A percentile compares a stretch with the other conserved stretches of the same genome.
phyloP scores from a whole-genome alignment of 2,797 vertebrate species.

The Sardinella longiceps region DNA sequence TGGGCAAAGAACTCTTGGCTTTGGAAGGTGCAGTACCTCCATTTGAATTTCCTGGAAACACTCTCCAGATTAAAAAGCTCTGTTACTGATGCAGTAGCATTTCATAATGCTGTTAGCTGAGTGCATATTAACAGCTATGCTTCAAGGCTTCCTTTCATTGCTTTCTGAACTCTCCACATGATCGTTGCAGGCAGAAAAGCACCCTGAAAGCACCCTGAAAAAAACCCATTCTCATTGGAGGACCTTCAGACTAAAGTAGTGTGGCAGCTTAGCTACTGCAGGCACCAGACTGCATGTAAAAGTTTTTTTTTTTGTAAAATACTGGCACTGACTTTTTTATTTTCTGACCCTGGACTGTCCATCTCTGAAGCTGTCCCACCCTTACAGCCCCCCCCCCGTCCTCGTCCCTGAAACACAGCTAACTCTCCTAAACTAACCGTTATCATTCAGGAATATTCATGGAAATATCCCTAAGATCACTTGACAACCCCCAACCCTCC shows the following conservation, averaged over 20 bases:
- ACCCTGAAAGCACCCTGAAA: neutral
- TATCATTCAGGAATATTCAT: constrained; percentile 54
- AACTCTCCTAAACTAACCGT: constrained; percentile 29
- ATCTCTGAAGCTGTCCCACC: neutral
- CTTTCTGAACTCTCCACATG: neutral
- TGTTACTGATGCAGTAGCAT: neutral
- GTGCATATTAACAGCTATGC: too few species aligned
- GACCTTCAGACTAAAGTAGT: neutral
- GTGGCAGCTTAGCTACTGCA: neutral
- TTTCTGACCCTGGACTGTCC: neutral
- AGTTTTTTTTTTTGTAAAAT: neutral
- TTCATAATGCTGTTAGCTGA: neutral
- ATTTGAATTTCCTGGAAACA: neutral
- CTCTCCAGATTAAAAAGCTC: neutral
- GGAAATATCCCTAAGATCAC: constrained; percentile 4
- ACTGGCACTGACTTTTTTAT: neutral
- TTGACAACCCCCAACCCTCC: constrained; percentile 2
- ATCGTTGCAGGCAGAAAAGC: neutral
- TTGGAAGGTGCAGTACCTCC: neutral
- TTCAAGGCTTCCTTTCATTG: neutral
- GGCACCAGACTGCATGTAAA: neutral
- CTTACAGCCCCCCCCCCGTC: neutral
- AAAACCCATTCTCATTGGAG: neutral
- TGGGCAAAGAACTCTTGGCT: neutral
- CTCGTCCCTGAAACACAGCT: constrained; percentile 52